Conservation (phyloP, 2,113 vertebrate genomes). For the Glaucomys volans region DNA sequence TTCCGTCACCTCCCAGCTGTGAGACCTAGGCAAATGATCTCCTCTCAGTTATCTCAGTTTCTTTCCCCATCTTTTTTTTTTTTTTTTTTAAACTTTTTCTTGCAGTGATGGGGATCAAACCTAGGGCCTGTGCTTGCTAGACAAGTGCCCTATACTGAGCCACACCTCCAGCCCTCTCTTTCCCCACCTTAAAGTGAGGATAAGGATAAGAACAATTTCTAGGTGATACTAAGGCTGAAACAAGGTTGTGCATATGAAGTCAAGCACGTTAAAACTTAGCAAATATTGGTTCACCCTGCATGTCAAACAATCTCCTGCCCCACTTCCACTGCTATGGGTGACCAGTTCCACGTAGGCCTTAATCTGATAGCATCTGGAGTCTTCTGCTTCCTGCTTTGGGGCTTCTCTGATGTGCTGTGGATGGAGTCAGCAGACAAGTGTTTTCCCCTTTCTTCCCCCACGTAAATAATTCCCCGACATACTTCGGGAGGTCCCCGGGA, state of each 20-base stretch:
- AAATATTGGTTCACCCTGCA: background rate
- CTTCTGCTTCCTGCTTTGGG: background rate
- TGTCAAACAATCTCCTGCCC: background rate
- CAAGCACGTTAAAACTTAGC: background rate
- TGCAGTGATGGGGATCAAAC: too few species aligned
- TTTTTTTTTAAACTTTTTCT: too few species aligned
- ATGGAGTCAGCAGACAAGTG: background rate
- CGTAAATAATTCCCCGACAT: background rate
- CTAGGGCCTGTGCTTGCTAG: background rate
- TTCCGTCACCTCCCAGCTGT: too few species aligned
- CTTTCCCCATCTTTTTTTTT: too few species aligned
- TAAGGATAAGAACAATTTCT: background rate
- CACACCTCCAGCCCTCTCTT: background rate
- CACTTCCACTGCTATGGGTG: too few species aligned
- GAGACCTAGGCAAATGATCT: too few species aligned
- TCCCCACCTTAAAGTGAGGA: background rate
- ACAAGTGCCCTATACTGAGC: background rate
- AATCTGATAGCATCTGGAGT: background rate
- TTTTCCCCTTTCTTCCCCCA: too few species aligned
- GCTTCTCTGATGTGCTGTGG: background rate
- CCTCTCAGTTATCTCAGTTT: too few species aligned
- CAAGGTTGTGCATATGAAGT: background rate
- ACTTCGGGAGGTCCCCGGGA: background rate
- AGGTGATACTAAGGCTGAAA: background rate
- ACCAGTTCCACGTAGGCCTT: background rate